Evolutionary conservation across 2,888 invertebrate genomes (phyloP).

Genomic region (Latrodectus elegans): DNA sequence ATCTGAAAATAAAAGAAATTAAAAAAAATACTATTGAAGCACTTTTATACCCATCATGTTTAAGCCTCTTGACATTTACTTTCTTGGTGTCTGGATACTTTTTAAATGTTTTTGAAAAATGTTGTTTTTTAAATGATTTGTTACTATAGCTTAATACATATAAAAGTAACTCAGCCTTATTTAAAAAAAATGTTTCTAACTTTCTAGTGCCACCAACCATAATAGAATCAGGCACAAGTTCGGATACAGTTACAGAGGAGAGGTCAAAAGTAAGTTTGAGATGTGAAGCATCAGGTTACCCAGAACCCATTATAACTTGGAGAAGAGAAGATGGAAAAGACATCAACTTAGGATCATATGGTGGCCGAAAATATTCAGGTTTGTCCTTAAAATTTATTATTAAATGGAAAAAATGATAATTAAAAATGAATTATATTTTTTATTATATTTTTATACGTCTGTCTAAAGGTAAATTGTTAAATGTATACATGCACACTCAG

Average conservation of each 20-base stretch:
- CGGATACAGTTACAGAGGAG: slow-evolving; percentile 82
- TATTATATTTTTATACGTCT: neutral
- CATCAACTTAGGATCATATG: slow-evolving; percentile 82
- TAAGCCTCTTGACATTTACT: no score
- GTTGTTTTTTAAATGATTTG: no score
- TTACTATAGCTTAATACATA: no score
- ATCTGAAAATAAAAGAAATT: no score
- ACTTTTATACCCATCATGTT: no score
- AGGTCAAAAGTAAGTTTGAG: slow-evolving; percentile 94
- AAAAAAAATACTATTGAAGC: no score
- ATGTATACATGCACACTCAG: no score
- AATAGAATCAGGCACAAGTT: slow-evolving; percentile 84
- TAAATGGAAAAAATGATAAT: neutral
- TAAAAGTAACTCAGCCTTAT: no score
- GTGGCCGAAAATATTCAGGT: slow-evolving; percentile 71
- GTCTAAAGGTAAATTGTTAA: neutral
- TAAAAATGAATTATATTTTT: neutral
- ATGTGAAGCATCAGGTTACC: slow-evolving; percentile 91
- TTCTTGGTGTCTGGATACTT: no score
- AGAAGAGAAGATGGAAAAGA: slow-evolving; percentile 90
- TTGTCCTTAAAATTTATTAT: neutral
- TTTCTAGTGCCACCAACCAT: slow-evolving; percentile 89
- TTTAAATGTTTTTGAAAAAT: no score
- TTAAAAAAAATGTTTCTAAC: neutral
- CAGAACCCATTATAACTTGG: slow-evolving; percentile 94